These are phyloP conservation scores for Apocheima hispidaria DNA, from an alignment of 2,888 invertebrate species.

Conservation along the genomic window DNA sequence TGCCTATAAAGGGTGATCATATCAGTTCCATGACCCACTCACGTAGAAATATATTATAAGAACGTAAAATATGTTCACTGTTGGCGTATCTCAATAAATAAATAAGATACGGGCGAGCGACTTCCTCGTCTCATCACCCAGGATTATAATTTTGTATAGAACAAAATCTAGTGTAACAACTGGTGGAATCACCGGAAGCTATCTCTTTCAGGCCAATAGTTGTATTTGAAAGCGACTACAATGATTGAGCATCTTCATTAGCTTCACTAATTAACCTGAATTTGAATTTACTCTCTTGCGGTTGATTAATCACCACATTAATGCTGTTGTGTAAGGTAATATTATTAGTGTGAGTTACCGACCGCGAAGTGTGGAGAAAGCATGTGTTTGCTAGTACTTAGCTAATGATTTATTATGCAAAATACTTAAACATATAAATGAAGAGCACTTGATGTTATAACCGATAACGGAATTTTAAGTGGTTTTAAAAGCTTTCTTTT, in stretches of 20 bases:
- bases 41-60: too few relatives aligned
- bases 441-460: neutral
- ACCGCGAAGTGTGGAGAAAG: conserved; percentile 23
- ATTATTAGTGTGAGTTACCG: conserved; percentile 1
- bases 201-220: too few relatives aligned
- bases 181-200: too few relatives aligned
- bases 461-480: neutral
- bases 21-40: too few relatives aligned
- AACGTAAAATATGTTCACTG: too few relatives aligned
- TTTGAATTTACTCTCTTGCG: conserved; percentile 42
- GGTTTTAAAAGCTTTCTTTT: conserved; percentile 4
- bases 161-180: too few relatives aligned
- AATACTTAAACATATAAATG: conserved; percentile 4
- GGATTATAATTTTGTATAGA: too few relatives aligned
- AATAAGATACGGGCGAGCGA: too few relatives aligned
- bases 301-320: conserved; percentile 43
- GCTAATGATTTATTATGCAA: conserved; percentile 2
- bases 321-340: conserved; percentile 10
- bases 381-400: conserved; percentile 6
- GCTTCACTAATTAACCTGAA: conserved; percentile 58
- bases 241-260: conserved; percentile 60
- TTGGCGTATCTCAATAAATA: too few relatives aligned
- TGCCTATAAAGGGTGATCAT: too few relatives aligned
- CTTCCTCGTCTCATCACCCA: too few relatives aligned
- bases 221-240: conserved; percentile 21